Evolutionary conservation across 2,113 vertebrate species (phyloP), one percentile per base, ranked within the genome.

Genomic region (Dunckerocampus dactyliophorus): DNA sequence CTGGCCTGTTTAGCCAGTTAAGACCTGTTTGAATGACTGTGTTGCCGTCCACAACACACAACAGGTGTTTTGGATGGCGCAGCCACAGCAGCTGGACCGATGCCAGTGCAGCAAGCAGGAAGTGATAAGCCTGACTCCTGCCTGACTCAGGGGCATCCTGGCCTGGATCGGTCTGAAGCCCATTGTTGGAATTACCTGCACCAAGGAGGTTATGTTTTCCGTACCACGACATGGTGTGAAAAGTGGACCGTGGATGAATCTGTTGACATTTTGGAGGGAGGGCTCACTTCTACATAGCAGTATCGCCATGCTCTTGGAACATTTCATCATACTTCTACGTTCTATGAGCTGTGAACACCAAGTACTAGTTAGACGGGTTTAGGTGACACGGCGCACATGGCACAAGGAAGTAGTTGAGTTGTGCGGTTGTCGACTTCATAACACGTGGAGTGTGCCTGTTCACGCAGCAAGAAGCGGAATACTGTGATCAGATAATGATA

Each of bases 61-160:
- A 63, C 69, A 46, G 51, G 58, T 56, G 43, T 65, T 76, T 67
- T 48, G 24, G 52, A 68, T 77, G 69, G 74, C 75, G 71, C 57
- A 19, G 62, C 63, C 16, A 62, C 58, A 56, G 45, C 43, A 48
- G 49, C 55, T 42, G 68, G 71, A 54, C 60, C 47, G 34, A 37
- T 37, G 71, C 80, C 76, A 59, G 49, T 45, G 39, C 62, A 69
- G 14, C 47, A 60, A 78, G 66, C 59, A 76, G 62, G 75, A 84
- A 69, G 45, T 47, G 76, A 82, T 84, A 70, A 74, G 66, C 68
- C 63, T n/a, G 17, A 17, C 43, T 80, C 24, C 8, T 42, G 39
- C 39, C 4, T 49, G 47, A 49, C 19, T 49, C 56, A 43, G 34
- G 46, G 24, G 48, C 63, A 76, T 80, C 62, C 75, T 12, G 49